These are phyloP conservation scores for Alcis repandata DNA, from an alignment of 2,888 invertebrate genomes.

Conservation along the genomic window DNA sequence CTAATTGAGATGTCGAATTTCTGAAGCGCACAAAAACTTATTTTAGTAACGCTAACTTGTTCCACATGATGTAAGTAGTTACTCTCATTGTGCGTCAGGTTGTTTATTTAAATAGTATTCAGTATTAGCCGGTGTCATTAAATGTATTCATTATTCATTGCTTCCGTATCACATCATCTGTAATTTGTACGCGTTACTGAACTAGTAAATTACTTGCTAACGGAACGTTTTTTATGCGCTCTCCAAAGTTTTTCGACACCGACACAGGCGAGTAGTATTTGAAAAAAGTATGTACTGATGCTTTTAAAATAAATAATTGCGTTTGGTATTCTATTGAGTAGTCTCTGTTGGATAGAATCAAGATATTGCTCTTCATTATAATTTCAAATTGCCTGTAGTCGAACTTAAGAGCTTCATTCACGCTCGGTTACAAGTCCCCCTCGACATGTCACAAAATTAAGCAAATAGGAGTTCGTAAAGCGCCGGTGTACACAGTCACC, in stretches of 20 bases:
- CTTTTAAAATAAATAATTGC: neutral
- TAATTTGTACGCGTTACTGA: slow-evolving; percentile 50
- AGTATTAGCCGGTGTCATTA: slow-evolving; percentile 59
- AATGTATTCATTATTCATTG: slow-evolving; percentile 40
- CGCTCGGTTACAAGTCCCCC: slow-evolving; percentile 8
- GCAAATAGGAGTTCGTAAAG: slow-evolving; percentile 30
- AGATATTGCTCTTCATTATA: slow-evolving; percentile 10
- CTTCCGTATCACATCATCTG: slow-evolving; percentile 58
- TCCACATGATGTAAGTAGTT: neutral
- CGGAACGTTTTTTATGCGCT: slow-evolving; percentile 57
- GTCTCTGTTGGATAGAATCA: neutral
- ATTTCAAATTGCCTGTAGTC: slow-evolving; percentile 8
- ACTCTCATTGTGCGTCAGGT: slow-evolving; percentile 2
- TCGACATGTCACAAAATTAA: slow-evolving; percentile 29
- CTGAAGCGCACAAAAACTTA: neutral
- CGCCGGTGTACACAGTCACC: slow-evolving; percentile 9
- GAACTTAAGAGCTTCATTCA: slow-evolving; percentile 12
- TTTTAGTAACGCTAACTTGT: slow-evolving; percentile 11
- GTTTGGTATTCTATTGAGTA: neutral
- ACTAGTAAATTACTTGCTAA: slow-evolving; percentile 60
- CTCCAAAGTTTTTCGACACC: slow-evolving; percentile 51
- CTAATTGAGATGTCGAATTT: neutral
- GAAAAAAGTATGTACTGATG: neutral
- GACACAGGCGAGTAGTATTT: neutral
- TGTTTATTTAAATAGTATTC: slow-evolving; percentile 31